Conservation (phyloP, 2,888 invertebrate genomes). For the Drosophila fulvimacula region DNA sequence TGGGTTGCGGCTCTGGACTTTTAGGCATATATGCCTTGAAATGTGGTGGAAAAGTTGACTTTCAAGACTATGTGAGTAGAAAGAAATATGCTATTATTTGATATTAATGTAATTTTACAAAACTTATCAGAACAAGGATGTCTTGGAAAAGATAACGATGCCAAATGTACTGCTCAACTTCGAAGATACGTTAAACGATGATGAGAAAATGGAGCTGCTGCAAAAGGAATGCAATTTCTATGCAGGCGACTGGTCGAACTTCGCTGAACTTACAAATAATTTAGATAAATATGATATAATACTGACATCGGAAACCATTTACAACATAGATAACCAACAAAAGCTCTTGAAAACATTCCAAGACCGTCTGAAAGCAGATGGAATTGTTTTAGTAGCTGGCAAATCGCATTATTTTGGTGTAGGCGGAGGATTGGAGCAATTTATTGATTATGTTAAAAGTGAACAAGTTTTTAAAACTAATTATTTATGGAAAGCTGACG, state of each 20-base stretch:
- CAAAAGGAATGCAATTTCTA: constrained; percentile 85
- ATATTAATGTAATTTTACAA: constrained; percentile 14
- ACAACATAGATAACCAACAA: constrained; percentile 91
- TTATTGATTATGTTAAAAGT: constrained; percentile 88
- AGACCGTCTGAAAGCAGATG: constrained; percentile 86
- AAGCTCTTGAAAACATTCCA: constrained; percentile 91
- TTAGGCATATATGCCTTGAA: constrained; percentile 92
- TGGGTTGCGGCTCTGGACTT: constrained; percentile 97
- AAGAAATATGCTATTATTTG: neutral
- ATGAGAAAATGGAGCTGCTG: constrained; percentile 46
- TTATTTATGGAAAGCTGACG: constrained; percentile 88
- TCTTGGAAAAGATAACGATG: constrained; percentile 91
- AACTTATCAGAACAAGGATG: constrained; percentile 92
- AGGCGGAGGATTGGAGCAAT: constrained; percentile 93
- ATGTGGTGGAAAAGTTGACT: constrained; percentile 90
- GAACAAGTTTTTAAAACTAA: constrained; percentile 86
- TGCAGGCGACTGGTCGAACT: constrained; percentile 91
- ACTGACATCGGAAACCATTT: constrained; percentile 97
- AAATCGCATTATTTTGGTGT: constrained; percentile 98
- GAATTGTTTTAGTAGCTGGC: constrained; percentile 91
- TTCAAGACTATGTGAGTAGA: constrained; percentile 96
- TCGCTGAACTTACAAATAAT: constrained; percentile 84
- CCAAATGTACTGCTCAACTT: constrained; percentile 91
- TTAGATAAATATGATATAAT: constrained; percentile 91
- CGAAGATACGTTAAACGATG: constrained; percentile 30